phyloP scores from a whole-genome alignment of 2,113 vertebrate genomes.

The Rhinopithecus roxellana region DNA sequence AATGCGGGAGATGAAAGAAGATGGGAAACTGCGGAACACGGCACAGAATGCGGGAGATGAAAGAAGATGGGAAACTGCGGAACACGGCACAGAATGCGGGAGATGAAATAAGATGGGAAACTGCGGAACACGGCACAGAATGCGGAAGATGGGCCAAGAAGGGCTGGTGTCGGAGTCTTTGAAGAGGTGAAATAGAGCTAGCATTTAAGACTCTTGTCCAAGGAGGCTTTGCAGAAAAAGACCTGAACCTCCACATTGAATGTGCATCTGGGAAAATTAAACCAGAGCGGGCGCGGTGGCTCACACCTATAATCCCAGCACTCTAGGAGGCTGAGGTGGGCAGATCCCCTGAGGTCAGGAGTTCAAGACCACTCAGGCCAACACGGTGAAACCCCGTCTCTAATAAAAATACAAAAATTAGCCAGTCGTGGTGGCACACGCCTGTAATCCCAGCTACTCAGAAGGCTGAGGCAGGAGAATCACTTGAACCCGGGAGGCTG shows the following conservation, averaged over 20 bases:
- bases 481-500: neutral
- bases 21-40: too few species aligned
- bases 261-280: fast-evolving
- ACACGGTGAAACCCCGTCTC: neutral
- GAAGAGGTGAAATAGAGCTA: fast-evolving
- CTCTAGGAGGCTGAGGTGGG: neutral
- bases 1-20: fast-evolving
- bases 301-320: neutral
- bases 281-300: neutral
- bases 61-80: too few species aligned
- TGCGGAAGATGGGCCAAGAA: neutral
- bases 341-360: neutral
- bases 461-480: neutral
- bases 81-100: too few species aligned
- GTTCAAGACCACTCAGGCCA: neutral
- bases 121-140: neutral
- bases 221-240: neutral
- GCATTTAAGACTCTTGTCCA: neutral
- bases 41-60: too few species aligned
- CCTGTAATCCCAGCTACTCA: too few species aligned
- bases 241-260: too few species aligned
- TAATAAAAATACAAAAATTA: neutral
- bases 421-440: fast-evolving
- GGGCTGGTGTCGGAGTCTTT: fast-evolving
- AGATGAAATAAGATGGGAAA: too few species aligned